Evolutionary conservation across 2,113 vertebrate genomes (phyloP).

Genomic region (Leptosomus discolor): DNA sequence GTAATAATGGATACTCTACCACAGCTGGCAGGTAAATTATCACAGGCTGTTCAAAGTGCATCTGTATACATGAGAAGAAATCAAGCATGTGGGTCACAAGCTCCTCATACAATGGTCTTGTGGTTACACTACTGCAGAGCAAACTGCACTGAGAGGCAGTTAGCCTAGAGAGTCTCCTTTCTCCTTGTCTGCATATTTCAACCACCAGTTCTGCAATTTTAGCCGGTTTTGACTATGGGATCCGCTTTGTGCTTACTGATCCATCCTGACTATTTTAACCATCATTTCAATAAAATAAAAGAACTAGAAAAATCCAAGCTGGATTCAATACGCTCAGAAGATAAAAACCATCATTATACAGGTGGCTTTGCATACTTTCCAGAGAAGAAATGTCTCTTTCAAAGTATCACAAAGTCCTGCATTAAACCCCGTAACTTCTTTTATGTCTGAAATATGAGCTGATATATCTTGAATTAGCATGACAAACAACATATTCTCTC

Average conservation of each 20-base stretch:
- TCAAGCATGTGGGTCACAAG: neutral
- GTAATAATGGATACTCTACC: neutral
- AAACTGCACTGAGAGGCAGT: accelerated
- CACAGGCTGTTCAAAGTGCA: neutral
- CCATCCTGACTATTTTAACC: neutral
- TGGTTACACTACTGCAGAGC: neutral
- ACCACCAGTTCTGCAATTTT: neutral
- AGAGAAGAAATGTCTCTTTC: neutral
- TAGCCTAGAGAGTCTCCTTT: neutral
- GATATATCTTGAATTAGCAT: neutral
- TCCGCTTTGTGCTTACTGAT: neutral
- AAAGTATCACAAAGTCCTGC: neutral
- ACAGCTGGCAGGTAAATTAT: neutral
- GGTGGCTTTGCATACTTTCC: neutral
- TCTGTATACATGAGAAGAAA: neutral
- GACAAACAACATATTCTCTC: neutral
- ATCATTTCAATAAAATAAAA: neutral
- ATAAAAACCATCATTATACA: neutral
- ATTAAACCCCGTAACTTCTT: neutral
- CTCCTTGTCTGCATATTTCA: neutral
- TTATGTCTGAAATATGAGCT: neutral
- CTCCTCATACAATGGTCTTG: neutral
- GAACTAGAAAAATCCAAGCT: neutral
- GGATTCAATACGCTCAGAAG: neutral
- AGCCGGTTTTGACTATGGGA: neutral